Evolutionary conservation across 2,113 vertebrate species (phyloP).

Genomic region (Protomyctophum bolini): DNA sequence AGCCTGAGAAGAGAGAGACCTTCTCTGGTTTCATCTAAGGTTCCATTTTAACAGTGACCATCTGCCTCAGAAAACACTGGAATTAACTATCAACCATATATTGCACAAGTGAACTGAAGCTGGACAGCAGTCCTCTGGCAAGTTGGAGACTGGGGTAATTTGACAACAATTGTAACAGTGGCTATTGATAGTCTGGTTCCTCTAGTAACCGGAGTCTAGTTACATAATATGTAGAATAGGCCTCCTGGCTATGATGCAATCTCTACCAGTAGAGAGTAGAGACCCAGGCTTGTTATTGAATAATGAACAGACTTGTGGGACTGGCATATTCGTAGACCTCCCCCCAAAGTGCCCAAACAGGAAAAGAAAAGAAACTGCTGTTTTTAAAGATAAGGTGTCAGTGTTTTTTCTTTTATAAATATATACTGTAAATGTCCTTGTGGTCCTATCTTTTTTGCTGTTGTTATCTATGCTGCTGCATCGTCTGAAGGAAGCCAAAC

Average conservation of each 20-base stretch:
- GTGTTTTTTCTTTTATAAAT: background rate
- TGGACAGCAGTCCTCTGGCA: too few relatives aligned
- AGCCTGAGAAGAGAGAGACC: constrained; percentile 15
- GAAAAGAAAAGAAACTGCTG: background rate
- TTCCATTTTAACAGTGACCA: too few relatives aligned
- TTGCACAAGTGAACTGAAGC: too few relatives aligned
- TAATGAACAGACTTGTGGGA: background rate
- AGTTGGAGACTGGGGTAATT: background rate
- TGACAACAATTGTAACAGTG: constrained; percentile 7
- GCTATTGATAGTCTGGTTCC: constrained; percentile 5
- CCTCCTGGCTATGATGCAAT: constrained; percentile 10
- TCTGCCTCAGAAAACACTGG: too few relatives aligned
- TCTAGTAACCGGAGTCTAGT: background rate
- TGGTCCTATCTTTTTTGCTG: too few relatives aligned
- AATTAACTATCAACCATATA: too few relatives aligned
- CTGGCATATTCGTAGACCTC: background rate
- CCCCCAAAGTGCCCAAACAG: background rate
- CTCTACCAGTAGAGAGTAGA: background rate
- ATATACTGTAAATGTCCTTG: background rate
- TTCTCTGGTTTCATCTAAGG: constrained; percentile 9
- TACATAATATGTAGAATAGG: constrained; percentile 37
- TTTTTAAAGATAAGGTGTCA: background rate
- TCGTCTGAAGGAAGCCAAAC: too few relatives aligned
- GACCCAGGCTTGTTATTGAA: background rate
- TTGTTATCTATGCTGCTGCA: too few relatives aligned